phyloP scores from a whole-genome alignment of 2,797 vertebrate species.

The Poeciliopsis turneri region DNA sequence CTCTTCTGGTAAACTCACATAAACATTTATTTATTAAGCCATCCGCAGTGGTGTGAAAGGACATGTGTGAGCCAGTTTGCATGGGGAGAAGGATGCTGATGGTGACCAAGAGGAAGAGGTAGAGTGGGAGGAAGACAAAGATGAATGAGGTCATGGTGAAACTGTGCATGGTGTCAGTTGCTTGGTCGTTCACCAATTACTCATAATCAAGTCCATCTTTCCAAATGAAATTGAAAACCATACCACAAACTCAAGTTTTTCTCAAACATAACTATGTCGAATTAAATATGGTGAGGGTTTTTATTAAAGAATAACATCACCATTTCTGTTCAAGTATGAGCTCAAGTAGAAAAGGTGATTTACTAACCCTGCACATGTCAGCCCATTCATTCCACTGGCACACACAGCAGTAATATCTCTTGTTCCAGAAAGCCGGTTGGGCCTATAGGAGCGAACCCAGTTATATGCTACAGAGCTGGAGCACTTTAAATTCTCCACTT shows the following conservation, averaged over 20 bases:
- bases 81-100: constrained; percentile 29
- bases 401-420: background rate
- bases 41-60: background rate
- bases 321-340: constrained; percentile 17
- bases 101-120: constrained; percentile 21
- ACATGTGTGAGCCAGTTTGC: background rate
- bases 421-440: constrained; percentile 26
- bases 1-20: background rate
- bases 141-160: constrained; percentile 50
- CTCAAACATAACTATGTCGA: constrained; percentile 8
- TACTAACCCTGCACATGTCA: constrained; percentile 16
- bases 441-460: constrained; percentile 30
- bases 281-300: constrained; percentile 2
- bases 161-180: constrained; percentile 34
- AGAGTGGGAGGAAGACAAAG: constrained; percentile 31
- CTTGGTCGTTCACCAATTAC: constrained; percentile 24
- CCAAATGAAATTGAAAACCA: background rate
- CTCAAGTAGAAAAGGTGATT: background rate
- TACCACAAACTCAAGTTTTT: background rate
- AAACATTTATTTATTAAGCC: background rate
- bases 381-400: constrained; percentile 16
- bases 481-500: constrained; percentile 42
- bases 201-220: background rate
- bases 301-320: constrained; percentile 2
- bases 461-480: background rate